Conservation (phyloP, 2,888 invertebrate species). For the Watsonalla binaria region DNA sequence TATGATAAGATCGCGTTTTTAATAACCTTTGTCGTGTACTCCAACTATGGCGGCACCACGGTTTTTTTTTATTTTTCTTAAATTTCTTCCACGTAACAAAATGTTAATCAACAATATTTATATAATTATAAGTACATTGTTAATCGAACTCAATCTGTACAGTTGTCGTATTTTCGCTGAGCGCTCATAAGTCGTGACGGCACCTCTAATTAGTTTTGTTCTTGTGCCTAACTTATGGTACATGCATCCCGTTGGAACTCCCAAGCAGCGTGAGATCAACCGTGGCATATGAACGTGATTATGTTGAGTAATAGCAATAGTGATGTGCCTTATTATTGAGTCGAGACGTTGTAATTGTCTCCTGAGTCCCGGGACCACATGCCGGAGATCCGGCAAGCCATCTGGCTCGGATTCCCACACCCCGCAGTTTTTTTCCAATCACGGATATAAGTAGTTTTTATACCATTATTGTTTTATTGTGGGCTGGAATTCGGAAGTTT, state of each 20-base stretch:
- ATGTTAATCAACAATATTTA: no score
- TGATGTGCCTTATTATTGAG: neutral
- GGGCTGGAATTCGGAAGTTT: conserved; percentile 16
- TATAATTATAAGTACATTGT: no score
- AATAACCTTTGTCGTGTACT: no score
- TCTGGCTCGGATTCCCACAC: conserved; percentile 68
- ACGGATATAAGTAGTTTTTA: conserved; percentile 23
- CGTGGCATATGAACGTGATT: conserved; percentile 30
- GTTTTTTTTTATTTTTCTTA: no score
- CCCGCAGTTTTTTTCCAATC: conserved; percentile 30
- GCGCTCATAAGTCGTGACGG: no score
- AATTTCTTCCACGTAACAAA: no score
- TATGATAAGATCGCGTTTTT: no score
- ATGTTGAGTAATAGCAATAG: conserved; percentile 16
- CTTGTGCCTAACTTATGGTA: no score
- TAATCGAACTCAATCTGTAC: no score
- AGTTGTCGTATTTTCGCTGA: no score
- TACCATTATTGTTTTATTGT: conserved; percentile 18
- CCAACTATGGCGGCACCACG: no score
- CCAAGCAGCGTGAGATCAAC: conserved; percentile 9
- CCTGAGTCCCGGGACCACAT: conserved; percentile 29
- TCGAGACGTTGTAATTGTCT: conserved; percentile 3
- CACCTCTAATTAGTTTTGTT: no score
- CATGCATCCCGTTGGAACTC: neutral
- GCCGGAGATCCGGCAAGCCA: conserved; percentile 50